Base-by-base conservation (phyloP, 2,797 vertebrate genomes). In the Enteromius trimaculatus region DNA sequence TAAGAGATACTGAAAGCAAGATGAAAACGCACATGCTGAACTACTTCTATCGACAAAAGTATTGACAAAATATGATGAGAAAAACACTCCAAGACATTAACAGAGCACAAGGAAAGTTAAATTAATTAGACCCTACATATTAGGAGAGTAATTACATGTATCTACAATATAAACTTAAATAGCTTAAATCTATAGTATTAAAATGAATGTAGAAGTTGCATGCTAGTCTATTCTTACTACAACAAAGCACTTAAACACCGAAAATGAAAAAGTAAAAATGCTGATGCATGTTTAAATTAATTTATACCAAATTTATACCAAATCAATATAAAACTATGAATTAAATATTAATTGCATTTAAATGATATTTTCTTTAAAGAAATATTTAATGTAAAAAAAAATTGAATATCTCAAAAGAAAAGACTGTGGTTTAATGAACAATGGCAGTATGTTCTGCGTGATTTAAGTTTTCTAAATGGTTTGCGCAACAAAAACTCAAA, bases 401-500 rank as follows among this genome's bases (percentile, higher is more conserved):
- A 58, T 14, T 5, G 1, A 58, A 26, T 14, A 26, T 60, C 23
- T 13, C 58, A 26, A 60, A 60, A 6, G 5, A 60, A 60, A 26
- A 60, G 4, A 60, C 11, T 14, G 23, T 26, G 23, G 16, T 62
- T 62, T 4, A 8, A 71, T 10, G 0, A 49, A 49, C 23, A 69
- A 69, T 16, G 6, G n/a, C 14, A 13, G 44, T 49, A 19, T 4
- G 39, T 26, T 71, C n/a, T 47, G 23, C 1, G 0, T 51, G 23
- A 49, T 31, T 51, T 53, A 47, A 47, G 16, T 71, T 83, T 81
- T 86, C 74, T 70, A 60, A 31, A 77, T 77, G 51, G 71, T 77
- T 84, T 79, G 53, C 77, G n/a, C 23, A 16, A 26, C 21, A 51
- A 55, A 51, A 79, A 60, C 76, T 21, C 65, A 72, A 60, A 78